These are phyloP conservation scores for Polydrusus cervinus DNA, from an alignment of 2,888 invertebrate genomes.

Conservation along the genomic window DNA sequence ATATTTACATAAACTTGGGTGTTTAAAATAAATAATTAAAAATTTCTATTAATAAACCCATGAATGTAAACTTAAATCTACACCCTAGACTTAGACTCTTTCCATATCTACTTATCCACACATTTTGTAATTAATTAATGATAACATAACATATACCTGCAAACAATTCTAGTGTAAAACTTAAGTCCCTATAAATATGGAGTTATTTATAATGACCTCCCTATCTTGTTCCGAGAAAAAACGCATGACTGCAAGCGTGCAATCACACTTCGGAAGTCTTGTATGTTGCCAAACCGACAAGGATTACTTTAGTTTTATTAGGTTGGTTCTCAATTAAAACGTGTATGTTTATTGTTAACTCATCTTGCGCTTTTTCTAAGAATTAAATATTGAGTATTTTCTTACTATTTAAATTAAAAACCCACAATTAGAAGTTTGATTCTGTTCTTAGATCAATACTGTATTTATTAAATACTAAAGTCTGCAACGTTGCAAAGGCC, in stretches of 20 bases:
- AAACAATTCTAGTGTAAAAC: slow-evolving; percentile 44
- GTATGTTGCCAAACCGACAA: slow-evolving; percentile 33
- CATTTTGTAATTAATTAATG: neutral
- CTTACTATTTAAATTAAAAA: neutral
- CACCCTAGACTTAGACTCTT: neutral
- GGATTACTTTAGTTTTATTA: slow-evolving; percentile 11
- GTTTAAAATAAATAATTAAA: slow-evolving; percentile 43
- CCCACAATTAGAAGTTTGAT: neutral
- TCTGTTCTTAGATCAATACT: no score
- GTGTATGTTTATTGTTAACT: neutral
- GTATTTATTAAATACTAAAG: neutral
- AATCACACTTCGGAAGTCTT: slow-evolving; percentile 38
- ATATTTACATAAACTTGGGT: slow-evolving; percentile 35
- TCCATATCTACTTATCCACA: neutral
- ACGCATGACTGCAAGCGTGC: slow-evolving; percentile 47
- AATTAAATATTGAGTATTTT: neutral
- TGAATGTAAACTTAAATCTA: slow-evolving; percentile 28
- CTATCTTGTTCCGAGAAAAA: slow-evolving; percentile 48
- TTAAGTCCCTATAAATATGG: slow-evolving; percentile 48
- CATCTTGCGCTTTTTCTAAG: neutral
- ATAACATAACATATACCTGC: slow-evolving; percentile 37
- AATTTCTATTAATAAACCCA: slow-evolving; percentile 41
- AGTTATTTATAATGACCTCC: slow-evolving; percentile 55
- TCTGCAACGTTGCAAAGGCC: slow-evolving; percentile 45
- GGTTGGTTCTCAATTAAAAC: neutral